Conservation (phyloP, 2,888 invertebrate species). For the Anaspis maculata region DNA sequence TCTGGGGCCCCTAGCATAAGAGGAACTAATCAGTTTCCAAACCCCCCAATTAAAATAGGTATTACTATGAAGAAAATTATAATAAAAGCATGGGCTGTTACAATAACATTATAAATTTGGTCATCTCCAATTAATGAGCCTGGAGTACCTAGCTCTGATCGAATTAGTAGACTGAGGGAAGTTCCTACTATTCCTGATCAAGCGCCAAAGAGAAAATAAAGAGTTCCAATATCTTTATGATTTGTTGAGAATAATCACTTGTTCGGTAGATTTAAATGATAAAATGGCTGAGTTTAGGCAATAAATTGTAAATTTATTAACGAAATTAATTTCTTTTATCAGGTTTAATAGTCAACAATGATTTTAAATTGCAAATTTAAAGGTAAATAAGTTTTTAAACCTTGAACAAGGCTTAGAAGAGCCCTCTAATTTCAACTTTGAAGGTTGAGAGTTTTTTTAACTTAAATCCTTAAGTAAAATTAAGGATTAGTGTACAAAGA, state of each 20-base stretch:
- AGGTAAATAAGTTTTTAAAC: slow-evolving; percentile 2
- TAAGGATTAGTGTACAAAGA: background rate
- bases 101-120: slow-evolving; percentile 71
- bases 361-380: slow-evolving; percentile 4
- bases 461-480: slow-evolving; percentile 4
- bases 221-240: slow-evolving; percentile 69
- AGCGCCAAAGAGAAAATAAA: slow-evolving; percentile 61
- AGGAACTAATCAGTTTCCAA: slow-evolving; percentile 75
- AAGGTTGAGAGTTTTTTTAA: slow-evolving; percentile 4
- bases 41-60: slow-evolving; percentile 71
- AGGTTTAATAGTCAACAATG: slow-evolving; percentile 2
- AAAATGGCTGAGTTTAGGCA: slow-evolving; percentile 56
- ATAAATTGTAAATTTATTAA: slow-evolving; percentile 30
- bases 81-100: slow-evolving; percentile 72
- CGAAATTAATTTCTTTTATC: background rate
- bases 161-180: slow-evolving; percentile 62
- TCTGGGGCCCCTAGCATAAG: slow-evolving; percentile 69
- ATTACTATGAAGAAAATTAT: slow-evolving; percentile 66
- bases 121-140: slow-evolving; percentile 62
- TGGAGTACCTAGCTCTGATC: slow-evolving; percentile 60
- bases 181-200: slow-evolving; percentile 62
- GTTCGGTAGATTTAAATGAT: too few species aligned
- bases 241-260: slow-evolving; percentile 64
- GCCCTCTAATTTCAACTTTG: slow-evolving; percentile 3
- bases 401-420: slow-evolving; percentile 4